Evolutionary conservation across 64 coral and sea anemone genomes (phyloP).

Genomic region (Anthopleura sola): DNA sequence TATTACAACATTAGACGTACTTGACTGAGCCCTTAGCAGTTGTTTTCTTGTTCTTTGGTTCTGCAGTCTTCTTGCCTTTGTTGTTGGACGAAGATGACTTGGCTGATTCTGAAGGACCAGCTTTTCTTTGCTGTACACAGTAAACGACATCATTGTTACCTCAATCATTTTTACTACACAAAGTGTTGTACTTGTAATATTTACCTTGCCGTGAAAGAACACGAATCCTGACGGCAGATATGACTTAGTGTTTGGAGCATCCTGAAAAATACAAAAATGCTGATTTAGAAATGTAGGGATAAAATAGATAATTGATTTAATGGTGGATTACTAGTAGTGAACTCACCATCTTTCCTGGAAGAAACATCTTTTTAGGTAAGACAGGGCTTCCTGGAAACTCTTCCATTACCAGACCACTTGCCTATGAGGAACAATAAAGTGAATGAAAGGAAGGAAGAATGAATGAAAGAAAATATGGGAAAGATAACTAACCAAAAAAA

Average conservation of each 20-base stretch:
- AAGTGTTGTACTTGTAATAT: no score
- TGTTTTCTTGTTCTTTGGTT: background rate
- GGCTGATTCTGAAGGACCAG: background rate
- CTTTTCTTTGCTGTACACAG: slow-evolving; percentile 14
- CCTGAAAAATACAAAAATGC: background rate
- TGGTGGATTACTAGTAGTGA: no score
- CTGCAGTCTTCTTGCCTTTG: background rate
- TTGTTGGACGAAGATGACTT: background rate
- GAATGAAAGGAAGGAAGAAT: background rate
- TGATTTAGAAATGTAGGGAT: background rate
- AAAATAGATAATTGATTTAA: background rate
- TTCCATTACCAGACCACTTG: slow-evolving; percentile 46
- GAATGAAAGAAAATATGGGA: background rate
- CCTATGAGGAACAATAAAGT: slow-evolving; percentile 13
- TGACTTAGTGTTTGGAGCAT: slow-evolving; percentile 38
- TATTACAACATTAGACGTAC: background rate
- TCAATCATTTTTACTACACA: background rate
- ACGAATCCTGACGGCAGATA: slow-evolving; percentile 53
- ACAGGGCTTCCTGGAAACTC: slow-evolving; percentile 53
- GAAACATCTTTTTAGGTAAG: slow-evolving; percentile 66
- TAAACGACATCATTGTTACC: background rate
- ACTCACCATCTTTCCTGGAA: slow-evolving; percentile 56
- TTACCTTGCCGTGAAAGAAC: slow-evolving; percentile 47
- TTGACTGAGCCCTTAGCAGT: background rate
- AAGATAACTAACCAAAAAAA: background rate